These are phyloP conservation scores for Julus scandinavius DNA, from an alignment of 2,888 invertebrate genomes.

Conservation along the genomic window DNA sequence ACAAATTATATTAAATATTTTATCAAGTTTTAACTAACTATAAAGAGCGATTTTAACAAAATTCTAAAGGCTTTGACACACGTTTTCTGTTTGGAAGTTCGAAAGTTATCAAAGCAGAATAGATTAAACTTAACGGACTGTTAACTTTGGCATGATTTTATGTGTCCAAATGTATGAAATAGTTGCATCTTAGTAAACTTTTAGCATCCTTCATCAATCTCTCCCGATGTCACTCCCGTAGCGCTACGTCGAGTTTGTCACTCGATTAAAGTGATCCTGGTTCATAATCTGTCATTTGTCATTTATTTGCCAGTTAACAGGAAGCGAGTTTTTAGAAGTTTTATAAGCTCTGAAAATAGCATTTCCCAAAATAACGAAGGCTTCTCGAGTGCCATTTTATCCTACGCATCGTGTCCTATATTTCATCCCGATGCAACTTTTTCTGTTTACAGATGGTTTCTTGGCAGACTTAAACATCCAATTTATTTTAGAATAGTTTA, in stretches of 20 bases:
- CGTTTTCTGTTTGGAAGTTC: too few relatives aligned
- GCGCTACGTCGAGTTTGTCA: background rate
- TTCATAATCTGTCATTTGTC: background rate
- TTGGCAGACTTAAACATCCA: background rate
- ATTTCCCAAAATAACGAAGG: background rate
- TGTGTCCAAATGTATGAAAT: background rate
- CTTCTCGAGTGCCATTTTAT: background rate
- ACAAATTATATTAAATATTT: too few relatives aligned
- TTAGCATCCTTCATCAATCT: background rate
- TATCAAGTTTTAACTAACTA: too few relatives aligned
- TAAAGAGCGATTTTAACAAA: too few relatives aligned
- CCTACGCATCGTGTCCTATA: background rate
- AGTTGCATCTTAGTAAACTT: background rate
- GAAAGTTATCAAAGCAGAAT: too few relatives aligned
- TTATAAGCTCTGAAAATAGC: constrained; percentile 24
- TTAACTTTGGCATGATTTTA: too few relatives aligned
- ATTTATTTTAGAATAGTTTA: background rate
- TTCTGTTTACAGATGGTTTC: background rate
- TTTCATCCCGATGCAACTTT: background rate
- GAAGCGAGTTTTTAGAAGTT: background rate
- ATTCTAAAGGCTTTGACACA: too few relatives aligned
- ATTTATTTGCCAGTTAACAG: background rate
- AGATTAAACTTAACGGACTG: too few relatives aligned
- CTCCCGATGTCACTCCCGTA: background rate
- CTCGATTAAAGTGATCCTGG: background rate